Base-by-base conservation (phyloP, 2,113 vertebrate species). In the Rhadina sibilatrix region DNA sequence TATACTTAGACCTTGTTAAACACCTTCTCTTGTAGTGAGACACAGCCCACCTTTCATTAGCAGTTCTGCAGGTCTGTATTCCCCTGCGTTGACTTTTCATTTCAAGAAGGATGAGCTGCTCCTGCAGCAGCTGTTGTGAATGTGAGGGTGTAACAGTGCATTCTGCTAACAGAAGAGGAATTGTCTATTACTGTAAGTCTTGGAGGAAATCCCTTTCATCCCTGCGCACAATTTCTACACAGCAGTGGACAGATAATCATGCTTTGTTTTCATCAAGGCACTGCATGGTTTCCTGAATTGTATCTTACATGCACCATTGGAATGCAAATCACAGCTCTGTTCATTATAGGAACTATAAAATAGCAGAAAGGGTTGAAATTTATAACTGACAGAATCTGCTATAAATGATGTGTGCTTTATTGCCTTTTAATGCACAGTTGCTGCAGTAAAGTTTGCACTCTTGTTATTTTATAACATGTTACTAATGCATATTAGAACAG, bases 281-380 rank as follows among this genome's bases (percentile, higher is more conserved):
- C 60, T 52, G 83, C 77, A 86, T 87, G 87, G 60, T 89, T 97
- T 83, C 76, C 64, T 89, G 91, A 97, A 94, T 87, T 81, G 77
- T 66, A 94, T 82, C 93, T 90, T 94, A 33, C 1, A 4, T 76
- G 88, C 65, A 50, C 79, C 66, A 70, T 97, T 60, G 93, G 92
- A 97, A 97, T 96, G 94, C 93, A 94, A 96, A 90, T 96, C n/a
- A 16, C 87, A 97, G 77, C 76, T 95, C 30, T 88, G 75, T 75
- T 97, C 95, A 94, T 97, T 93, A 97, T 72, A 68, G 85, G 66
- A 50, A n/a, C 77, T 71, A 92, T 97, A 96, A 97, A 97, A 96
- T 50, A 90, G 64, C 89, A 84, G 81, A 89, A 91, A 97, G 40
- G 87, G 42, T 66, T 96, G 78, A 94, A 96, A 96, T 98, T 97